Conservation (phyloP, 2,888 invertebrate species). For the Pristionchus maxplancki region DNA sequence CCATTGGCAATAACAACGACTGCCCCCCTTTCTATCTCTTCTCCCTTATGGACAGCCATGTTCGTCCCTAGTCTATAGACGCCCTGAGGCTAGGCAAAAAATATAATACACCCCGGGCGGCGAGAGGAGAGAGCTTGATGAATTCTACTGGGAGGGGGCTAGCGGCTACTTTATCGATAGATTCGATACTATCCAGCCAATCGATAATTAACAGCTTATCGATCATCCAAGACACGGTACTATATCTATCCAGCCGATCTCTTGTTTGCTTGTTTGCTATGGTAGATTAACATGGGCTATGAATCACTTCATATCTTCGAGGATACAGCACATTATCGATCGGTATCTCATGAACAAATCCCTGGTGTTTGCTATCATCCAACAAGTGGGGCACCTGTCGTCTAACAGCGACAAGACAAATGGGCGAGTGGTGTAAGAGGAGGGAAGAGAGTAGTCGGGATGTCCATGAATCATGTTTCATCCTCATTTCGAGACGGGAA, state of each 20-base stretch:
- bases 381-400: conserved; percentile 28
- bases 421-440: conserved; percentile 8
- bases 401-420: conserved; percentile 15
- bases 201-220: not conserved
- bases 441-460: not conserved
- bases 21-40: not conserved
- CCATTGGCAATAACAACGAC: not conserved
- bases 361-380: not conserved
- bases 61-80: too few species aligned
- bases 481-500: not conserved
- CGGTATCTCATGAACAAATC: not conserved
- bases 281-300: too few species aligned
- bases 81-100: not conserved
- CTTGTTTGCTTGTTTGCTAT: not conserved
- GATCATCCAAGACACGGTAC: too few species aligned
- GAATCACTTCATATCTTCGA: too few species aligned
- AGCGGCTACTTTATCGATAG: too few species aligned
- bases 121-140: not conserved
- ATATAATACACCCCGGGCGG: not conserved
- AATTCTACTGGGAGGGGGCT: too few species aligned
- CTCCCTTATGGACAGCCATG: not conserved
- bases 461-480: conserved; percentile 43
- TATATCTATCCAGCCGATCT: not conserved
- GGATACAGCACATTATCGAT: not conserved
- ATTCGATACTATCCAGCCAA: too few species aligned